A percentile compares a stretch with the other conserved stretches of the same genome.
Conservation (phyloP, 2,888 invertebrate species). For the Muscina levida region DNA sequence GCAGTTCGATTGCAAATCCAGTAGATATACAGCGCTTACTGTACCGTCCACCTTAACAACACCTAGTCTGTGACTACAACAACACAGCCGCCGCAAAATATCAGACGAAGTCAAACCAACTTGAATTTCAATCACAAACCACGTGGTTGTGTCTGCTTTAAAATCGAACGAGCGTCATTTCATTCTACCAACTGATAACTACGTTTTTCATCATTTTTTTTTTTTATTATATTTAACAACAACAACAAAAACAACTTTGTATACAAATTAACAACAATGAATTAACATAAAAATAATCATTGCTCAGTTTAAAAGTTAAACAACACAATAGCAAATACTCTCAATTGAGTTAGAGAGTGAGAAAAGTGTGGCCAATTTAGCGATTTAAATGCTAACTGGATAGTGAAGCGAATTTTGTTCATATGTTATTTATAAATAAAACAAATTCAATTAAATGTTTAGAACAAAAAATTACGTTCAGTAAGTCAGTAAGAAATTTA, state of each 20-base stretch:
- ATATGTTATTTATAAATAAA: too few species aligned
- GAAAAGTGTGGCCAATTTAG: conserved; percentile 9
- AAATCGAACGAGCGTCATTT: conserved; percentile 13
- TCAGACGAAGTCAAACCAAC: not conserved
- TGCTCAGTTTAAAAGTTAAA: not conserved
- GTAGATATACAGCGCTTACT: too few species aligned
- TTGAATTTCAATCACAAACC: conserved; percentile 12
- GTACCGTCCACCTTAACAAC: too few species aligned
- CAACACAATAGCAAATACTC: conserved; percentile 9
- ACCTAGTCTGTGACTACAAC: too few species aligned
- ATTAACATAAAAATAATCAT: conserved; percentile 3
- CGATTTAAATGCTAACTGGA: not conserved
- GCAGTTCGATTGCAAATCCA: too few species aligned
- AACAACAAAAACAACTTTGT: not conserved
- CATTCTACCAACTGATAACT: conserved; percentile 3
- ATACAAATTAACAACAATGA: not conserved
- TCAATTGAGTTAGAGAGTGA: not conserved
- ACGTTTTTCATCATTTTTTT: conserved; percentile 15
- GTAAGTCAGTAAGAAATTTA: too few species aligned
- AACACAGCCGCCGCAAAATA: conserved; percentile 7
- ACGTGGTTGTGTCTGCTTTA: conserved; percentile 22
- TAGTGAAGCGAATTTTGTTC: too few species aligned
- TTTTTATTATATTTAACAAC: conserved; percentile 12
- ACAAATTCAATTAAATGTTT: too few species aligned
- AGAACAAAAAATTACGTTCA: too few species aligned